Conservation (phyloP, 2,797 vertebrate genomes). For the Meriones psammophilus region DNA sequence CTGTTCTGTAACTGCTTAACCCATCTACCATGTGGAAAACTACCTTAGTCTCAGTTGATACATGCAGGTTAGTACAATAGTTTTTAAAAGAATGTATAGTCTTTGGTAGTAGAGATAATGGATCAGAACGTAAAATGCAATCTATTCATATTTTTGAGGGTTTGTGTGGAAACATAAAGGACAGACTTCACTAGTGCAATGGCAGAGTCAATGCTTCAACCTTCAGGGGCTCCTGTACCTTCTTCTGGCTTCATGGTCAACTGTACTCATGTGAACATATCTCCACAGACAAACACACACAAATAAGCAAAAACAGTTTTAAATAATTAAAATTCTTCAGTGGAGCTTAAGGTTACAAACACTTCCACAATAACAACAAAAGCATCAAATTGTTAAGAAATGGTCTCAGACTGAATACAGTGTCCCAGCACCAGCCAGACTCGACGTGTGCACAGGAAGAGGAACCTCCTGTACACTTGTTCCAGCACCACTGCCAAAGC, state of each 20-base stretch:
- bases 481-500: not conserved
- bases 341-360: conserved; percentile 51
- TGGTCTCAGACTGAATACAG: not conserved
- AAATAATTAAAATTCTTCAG: conserved; percentile 16
- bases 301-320: not conserved
- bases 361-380: not conserved
- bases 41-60: not conserved
- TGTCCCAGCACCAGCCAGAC: not conserved
- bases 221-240: not conserved
- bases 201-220: not conserved
- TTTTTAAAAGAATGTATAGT: not conserved
- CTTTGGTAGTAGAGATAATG: conserved; percentile 26
- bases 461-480: not conserved
- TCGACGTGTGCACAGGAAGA: not conserved
- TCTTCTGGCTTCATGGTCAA: not conserved
- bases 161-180: not conserved
- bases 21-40: not conserved
- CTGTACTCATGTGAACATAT: not conserved
- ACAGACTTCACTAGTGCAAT: not conserved
- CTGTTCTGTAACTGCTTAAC: not conserved
- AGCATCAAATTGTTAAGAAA: conserved; percentile 60
- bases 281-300: not conserved
- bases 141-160: conserved; percentile 51
- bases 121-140: conserved; percentile 29
- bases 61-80: not conserved